Evolutionary conservation across 1,140 invertebrate genomes (phyloP).

Genomic region (Calephelis virginiensis): DNA sequence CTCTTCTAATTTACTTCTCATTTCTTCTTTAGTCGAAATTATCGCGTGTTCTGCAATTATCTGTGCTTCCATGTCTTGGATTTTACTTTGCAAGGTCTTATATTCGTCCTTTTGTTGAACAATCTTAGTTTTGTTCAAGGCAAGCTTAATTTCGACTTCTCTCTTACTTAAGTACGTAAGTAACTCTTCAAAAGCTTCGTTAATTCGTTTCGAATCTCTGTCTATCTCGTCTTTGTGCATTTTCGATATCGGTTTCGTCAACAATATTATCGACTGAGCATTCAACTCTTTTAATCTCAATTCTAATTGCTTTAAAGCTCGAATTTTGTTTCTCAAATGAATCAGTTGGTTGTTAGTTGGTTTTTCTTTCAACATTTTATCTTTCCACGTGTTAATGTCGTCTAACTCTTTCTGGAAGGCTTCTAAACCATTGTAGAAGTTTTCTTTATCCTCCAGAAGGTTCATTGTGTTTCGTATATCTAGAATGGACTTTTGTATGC

Average conservation of each 20-base stretch:
- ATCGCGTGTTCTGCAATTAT: conserved; percentile 76
- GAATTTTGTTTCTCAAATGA: conserved; percentile 59
- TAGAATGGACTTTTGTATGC: conserved; percentile 46
- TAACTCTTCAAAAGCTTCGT: conserved; percentile 47
- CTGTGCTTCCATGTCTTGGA: conserved; percentile 57
- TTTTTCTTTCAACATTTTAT: conserved; percentile 48
- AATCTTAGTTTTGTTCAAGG: conserved; percentile 37
- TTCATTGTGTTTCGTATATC: conserved; percentile 59
- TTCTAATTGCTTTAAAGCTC: conserved; percentile 59
- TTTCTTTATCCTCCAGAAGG: conserved; percentile 58
- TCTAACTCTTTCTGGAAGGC: conserved; percentile 48
- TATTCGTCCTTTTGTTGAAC: conserved; percentile 42
- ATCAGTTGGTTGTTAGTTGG: conserved; percentile 59
- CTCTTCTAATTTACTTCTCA: conserved; percentile 61
- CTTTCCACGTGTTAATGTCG: conserved; percentile 55
- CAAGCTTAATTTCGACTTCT: conserved; percentile 50
- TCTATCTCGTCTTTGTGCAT: conserved; percentile 56
- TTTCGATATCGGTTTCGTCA: conserved; percentile 52
- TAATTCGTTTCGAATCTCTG: conserved; percentile 48
- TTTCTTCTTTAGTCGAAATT: conserved; percentile 61
- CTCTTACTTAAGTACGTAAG: conserved; percentile 37
- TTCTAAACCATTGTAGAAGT: conserved; percentile 49
- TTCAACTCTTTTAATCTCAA: conserved; percentile 56
- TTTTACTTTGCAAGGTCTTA: conserved; percentile 40
- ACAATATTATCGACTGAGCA: conserved; percentile 56